phyloP scores from a whole-genome alignment of 2,797 vertebrate species.

The Eidolon dupreanum region DNA sequence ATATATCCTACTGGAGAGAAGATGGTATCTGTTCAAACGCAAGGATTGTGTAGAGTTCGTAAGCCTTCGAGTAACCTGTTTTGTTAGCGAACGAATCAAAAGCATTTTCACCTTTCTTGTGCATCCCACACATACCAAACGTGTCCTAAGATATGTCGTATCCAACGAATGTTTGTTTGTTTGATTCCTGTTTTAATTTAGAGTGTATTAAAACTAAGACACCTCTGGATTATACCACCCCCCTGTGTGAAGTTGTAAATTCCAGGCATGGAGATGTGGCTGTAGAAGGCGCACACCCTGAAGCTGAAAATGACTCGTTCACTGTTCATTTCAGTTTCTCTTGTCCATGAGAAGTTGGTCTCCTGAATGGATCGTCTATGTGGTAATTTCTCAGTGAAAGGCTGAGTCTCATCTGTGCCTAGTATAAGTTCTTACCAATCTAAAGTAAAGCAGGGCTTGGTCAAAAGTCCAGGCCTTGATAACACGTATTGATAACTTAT shows the following conservation, averaged over 20 bases:
- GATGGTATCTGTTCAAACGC: not conserved
- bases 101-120: not conserved
- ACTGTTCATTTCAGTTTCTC: not conserved
- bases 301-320: not conserved
- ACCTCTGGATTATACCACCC: not conserved
- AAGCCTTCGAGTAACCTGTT: not conserved
- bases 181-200: not conserved
- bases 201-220: not conserved
- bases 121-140: not conserved
- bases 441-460: not conserved
- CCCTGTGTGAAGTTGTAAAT: not conserved
- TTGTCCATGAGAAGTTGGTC: not conserved
- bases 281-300: not conserved
- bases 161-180: not conserved
- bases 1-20: not conserved
- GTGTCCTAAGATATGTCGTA: not conserved
- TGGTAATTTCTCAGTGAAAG: not conserved
- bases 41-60: not conserved
- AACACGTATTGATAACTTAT: fast-evolving
- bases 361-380: not conserved
- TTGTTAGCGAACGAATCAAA: not conserved
- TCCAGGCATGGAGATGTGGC: no score
- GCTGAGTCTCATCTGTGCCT: not conserved
- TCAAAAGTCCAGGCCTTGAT: not conserved
- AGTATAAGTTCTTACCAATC: not conserved